Base-by-base conservation (phyloP, 2,888 invertebrate species). In the Caenorhabditis sp. region DNA sequence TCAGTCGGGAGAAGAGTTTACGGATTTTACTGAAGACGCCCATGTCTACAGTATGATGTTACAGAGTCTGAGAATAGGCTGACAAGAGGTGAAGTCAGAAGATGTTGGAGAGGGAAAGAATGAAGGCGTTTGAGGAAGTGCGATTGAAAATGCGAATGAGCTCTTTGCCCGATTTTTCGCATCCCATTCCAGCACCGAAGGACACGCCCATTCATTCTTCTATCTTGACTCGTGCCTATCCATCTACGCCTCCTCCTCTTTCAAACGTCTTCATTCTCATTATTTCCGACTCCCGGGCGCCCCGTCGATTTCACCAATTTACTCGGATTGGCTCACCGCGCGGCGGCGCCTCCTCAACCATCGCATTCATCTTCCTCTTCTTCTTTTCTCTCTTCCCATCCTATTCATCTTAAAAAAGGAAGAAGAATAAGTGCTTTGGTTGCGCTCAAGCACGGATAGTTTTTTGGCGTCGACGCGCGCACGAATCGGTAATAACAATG, bases 341-440 rank as follows among this genome's bases (percentile, higher is more conserved):
- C 41, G 19, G 54, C 63, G 61, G 63, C 49, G 63, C 74, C 41
- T 49, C 66, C 56, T 44, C 24, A 31, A 38, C 38, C 38, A 35
- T 59, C 73, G 63, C 63, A 59, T 64, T 64, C 74, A 41, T 66
- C 64, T 75, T 56, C 74, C 64, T 75, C 74, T 75, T 75, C 74
- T 66, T 54, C 66, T 66, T 56, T 47, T 28, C 44, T 22, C n/a
- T 24, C 24, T 47, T 59, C 47, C 26, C 49, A 24, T 44, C 35
- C 35, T n/a, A 68, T 68, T 68, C 66, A 14, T n/a, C 35, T 19
- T 24, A 38, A 61, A 41, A 59, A 35, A 31, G 31, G 58, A 59
- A 59, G 38, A 38, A 59, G 31, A 31, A 51, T 22, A 68, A 66
- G 73, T 54, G 74, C 26, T 74, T 63, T 59, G 31, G n/a, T 58